Evolutionary conservation across 1,140 invertebrate species (phyloP).

Genomic region (Eupristina koningsbergeri): DNA sequence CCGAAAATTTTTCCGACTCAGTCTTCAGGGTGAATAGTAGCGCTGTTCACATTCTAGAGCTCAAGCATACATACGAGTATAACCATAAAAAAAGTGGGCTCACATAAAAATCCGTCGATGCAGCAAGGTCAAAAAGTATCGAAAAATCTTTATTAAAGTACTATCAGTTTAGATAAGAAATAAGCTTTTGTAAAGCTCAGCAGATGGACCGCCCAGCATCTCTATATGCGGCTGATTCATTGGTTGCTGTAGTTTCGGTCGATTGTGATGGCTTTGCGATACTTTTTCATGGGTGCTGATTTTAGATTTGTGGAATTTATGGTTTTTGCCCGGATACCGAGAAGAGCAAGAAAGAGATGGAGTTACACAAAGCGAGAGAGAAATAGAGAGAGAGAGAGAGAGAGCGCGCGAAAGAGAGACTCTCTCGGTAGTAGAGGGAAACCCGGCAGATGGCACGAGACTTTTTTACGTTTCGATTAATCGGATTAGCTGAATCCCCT

Average conservation of each 20-base stretch:
- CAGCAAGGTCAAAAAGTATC: not conserved
- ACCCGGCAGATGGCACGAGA: slow-evolving; percentile 59
- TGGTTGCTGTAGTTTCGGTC: not conserved
- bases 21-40: too few relatives aligned
- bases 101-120: not conserved
- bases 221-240: slow-evolving; percentile 47
- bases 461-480: slow-evolving; percentile 64
- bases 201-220: slow-evolving; percentile 4
- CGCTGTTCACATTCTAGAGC: too few relatives aligned
- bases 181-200: slow-evolving; percentile 3
- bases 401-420: too few relatives aligned
- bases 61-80: too few relatives aligned
- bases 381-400: slow-evolving; percentile 1
- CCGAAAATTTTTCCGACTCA: not conserved
- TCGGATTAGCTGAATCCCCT: slow-evolving; percentile 60
- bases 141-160: slow-evolving; percentile 34
- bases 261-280: slow-evolving; percentile 40
- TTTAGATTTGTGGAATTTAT: slow-evolving; percentile 72
- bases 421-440: slow-evolving; percentile 29
- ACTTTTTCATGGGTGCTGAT: slow-evolving; percentile 63
- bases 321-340: slow-evolving; percentile 27
- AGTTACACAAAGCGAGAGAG: not conserved
- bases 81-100: not conserved
- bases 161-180: slow-evolving; percentile 44
- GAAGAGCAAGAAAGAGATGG: not conserved